A percentile compares a stretch with the other conserved stretches of the same genome.
Conservation (phyloP, 2,888 invertebrate genomes). For the Polietes domitor region DNA sequence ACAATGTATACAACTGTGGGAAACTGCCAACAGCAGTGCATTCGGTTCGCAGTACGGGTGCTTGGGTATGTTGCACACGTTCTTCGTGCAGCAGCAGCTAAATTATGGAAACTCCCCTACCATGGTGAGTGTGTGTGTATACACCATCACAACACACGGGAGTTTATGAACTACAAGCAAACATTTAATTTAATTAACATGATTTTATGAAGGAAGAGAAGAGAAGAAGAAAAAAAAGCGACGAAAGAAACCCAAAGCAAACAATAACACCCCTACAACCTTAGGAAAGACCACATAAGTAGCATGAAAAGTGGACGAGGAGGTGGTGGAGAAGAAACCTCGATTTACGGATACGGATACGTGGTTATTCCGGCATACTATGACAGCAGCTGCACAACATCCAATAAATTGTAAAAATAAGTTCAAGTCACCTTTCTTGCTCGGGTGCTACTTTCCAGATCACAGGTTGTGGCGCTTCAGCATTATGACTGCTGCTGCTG, state of each 20-base stretch:
- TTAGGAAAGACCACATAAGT: background rate
- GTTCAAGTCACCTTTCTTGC: background rate
- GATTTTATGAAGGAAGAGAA: conserved; percentile 1
- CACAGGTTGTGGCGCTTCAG: background rate
- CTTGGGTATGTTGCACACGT: conserved; percentile 10
- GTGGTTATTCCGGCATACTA: background rate
- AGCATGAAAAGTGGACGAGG: background rate
- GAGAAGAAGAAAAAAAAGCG: background rate
- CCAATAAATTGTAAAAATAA: background rate
- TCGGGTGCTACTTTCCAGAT: background rate
- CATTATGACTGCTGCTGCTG: background rate
- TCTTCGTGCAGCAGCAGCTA: background rate
- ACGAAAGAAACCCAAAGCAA: background rate
- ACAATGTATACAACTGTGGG: conserved; percentile 24
- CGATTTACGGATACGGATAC: background rate
- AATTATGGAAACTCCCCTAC: background rate
- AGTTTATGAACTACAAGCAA: conserved; percentile 37
- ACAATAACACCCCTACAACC: background rate
- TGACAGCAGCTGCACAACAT: background rate
- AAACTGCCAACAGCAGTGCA: conserved; percentile 25
- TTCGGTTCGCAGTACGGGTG: background rate
- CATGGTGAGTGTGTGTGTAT: background rate
- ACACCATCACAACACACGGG: background rate
- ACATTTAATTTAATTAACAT: conserved; percentile 50
- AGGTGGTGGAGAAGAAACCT: background rate